Conservation (phyloP, 2,797 vertebrate species). For the Clarias platycephalus region DNA sequence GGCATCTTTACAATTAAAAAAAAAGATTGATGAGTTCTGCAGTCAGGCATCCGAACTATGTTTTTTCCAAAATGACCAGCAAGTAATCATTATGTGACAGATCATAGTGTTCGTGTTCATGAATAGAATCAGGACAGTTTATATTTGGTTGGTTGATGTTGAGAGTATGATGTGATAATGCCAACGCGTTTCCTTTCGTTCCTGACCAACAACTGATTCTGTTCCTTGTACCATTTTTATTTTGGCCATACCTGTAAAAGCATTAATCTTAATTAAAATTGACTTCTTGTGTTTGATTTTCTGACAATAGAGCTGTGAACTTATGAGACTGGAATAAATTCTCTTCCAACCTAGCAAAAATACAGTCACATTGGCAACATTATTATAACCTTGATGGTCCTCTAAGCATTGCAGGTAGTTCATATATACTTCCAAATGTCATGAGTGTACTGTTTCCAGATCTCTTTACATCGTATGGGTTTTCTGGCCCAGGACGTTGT, state of each 20-base stretch:
- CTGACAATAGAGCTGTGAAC: not conserved
- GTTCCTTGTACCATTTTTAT: not conserved
- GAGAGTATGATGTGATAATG: not conserved
- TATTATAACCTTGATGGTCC: not conserved
- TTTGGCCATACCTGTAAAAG: not conserved
- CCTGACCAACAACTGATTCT: not conserved
- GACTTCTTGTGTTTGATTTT: not conserved
- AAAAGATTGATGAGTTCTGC: constrained; percentile 34
- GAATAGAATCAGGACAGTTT: not conserved
- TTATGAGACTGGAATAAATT: constrained; percentile 7
- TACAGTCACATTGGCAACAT: not conserved
- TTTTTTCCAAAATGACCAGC: constrained; percentile 18
- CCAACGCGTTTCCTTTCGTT: not conserved
- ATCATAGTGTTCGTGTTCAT: constrained; percentile 8
- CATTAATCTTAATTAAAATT: not conserved
- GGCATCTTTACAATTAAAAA: constrained; percentile 29
- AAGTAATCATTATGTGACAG: constrained; percentile 19
- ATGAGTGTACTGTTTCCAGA: not conserved
- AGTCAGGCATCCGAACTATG: constrained; percentile 16
- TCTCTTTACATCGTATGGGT: not conserved
- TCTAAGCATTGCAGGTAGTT: not conserved
- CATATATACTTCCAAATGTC: not conserved
- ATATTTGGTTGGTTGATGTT: not conserved
- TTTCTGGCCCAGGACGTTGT: not conserved
- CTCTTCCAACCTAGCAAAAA: not conserved